phyloP scores from a whole-genome alignment of 2,113 vertebrate genomes.

The Ammodytes dubius region DNA sequence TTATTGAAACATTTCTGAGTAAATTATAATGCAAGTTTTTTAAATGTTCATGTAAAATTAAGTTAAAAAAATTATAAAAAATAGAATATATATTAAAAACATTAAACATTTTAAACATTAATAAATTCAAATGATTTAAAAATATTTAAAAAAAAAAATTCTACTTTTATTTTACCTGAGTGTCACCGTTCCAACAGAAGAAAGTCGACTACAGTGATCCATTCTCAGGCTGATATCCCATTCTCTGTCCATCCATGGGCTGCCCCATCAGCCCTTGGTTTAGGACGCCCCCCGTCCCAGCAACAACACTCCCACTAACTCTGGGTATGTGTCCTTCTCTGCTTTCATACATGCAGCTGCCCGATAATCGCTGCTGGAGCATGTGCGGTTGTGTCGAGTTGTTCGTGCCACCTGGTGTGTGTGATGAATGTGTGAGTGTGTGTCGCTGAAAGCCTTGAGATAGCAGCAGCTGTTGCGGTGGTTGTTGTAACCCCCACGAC shows the following conservation, averaged over 20 bases:
- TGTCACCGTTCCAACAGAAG: slow-evolving; percentile 42
- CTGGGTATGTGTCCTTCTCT: slow-evolving; percentile 4
- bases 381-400: neutral
- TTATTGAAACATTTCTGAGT: too few relatives aligned
- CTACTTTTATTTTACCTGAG: slow-evolving; percentile 23
- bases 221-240: neutral
- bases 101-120: too few relatives aligned
- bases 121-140: too few relatives aligned
- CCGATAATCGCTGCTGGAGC: neutral
- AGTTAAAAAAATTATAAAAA: too few relatives aligned
- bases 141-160: too few relatives aligned
- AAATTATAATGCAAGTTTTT: too few relatives aligned
- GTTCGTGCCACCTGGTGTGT: neutral
- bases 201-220: neutral
- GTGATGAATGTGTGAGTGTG: slow-evolving; percentile 26
- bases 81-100: too few relatives aligned
- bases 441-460: slow-evolving; percentile 13
- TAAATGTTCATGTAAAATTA: too few relatives aligned
- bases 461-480: slow-evolving; percentile 20
- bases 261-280: neutral
- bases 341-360: slow-evolving; percentile 59
- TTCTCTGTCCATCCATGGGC: neutral
- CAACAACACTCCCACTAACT: neutral
- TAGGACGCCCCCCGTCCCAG: neutral
- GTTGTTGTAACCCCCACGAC: neutral